Base-by-base conservation (phyloP, 1,140 invertebrate species). In the Protaetia brevitarsis region DNA sequence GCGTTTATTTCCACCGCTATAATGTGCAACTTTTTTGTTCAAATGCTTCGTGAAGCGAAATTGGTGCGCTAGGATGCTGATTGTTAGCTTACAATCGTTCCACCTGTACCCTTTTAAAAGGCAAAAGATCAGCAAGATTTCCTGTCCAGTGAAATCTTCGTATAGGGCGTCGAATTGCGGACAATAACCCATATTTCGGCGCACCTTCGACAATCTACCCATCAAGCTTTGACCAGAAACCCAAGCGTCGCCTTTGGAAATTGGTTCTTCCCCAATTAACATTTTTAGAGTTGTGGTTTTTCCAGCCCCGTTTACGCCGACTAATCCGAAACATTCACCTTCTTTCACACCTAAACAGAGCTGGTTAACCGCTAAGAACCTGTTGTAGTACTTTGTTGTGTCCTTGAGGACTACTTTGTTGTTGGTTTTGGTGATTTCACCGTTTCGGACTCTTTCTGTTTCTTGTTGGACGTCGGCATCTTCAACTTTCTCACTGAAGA, bases 1-100 rank as follows among this genome's bases (percentile, higher is more conserved):
- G 31, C 96, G 83, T 77, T 96, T 97, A 71, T 97, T 98, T 0
- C 96, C 96, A n/a, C 94, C 94, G 74, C 93, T 95, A 73, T 89
- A 91, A 78, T 79, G 83, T 67, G 77, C 76, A 28, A 86, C 82
- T 74, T 81, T 66, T 63, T 84, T 84, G 65, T 84, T 78, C 1
- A 84, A 68, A 74, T 84, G 81, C 61, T 81, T 78, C 5, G 71
- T 71, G 68, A 84, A 83, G 21, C 81, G 80, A 7, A 84, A 75
- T 3, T 78, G 73, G 10, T 68, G 74, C 2, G 78, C 78, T 26
- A 81, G 63, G 16, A 80, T 71, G 67, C 74, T 68, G 19, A 73
- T 76, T 8, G 78, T 36, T 1, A 63, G 60, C 7, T 72, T 67
- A 13, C 65, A 81, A 8, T 85, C 78, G 36, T 75, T 73, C 58